Conservation (phyloP, 2,888 invertebrate genomes). For the Melanotus villosus region DNA sequence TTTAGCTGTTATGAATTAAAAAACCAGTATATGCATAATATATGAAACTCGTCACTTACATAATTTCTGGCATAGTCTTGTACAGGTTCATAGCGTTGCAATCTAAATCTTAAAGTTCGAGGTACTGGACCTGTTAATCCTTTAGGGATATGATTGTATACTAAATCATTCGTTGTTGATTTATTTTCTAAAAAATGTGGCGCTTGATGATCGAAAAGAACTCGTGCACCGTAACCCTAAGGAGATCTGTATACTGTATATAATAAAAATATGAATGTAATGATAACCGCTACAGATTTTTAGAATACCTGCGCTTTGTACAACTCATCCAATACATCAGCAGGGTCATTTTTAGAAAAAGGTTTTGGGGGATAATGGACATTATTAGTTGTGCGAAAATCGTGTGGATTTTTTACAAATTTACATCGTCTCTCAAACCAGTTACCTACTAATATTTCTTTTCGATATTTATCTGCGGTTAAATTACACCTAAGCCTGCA, state of each 20-base stretch:
- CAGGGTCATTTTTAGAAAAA: constrained; percentile 28
- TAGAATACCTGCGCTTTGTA: constrained; percentile 17
- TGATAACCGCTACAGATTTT: not conserved
- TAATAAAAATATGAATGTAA: not conserved
- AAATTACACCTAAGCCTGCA: too few species aligned
- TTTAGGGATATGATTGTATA: constrained; percentile 33
- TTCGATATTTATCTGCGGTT: constrained; percentile 12
- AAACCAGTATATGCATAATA: too few species aligned
- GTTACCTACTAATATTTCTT: constrained; percentile 32
- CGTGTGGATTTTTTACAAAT: constrained; percentile 32
- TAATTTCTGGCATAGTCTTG: constrained; percentile 39
- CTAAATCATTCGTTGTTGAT: constrained; percentile 37
- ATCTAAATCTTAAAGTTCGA: constrained; percentile 20
- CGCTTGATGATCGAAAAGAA: constrained; percentile 37
- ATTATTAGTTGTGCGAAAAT: constrained; percentile 25
- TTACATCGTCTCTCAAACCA: constrained; percentile 32
- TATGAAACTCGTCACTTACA: too few species aligned
- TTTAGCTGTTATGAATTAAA: not conserved
- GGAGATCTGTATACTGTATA: not conserved
- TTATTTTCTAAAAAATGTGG: constrained; percentile 38
- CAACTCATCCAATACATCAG: constrained; percentile 29
- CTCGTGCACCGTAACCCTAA: constrained; percentile 39
- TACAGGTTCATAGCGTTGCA: constrained; percentile 37
- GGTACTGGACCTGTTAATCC: constrained; percentile 24
- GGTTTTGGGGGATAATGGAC: constrained; percentile 29